Base-by-base conservation (phyloP, 2,888 invertebrate genomes). In the Netelia fuscicornis region DNA sequence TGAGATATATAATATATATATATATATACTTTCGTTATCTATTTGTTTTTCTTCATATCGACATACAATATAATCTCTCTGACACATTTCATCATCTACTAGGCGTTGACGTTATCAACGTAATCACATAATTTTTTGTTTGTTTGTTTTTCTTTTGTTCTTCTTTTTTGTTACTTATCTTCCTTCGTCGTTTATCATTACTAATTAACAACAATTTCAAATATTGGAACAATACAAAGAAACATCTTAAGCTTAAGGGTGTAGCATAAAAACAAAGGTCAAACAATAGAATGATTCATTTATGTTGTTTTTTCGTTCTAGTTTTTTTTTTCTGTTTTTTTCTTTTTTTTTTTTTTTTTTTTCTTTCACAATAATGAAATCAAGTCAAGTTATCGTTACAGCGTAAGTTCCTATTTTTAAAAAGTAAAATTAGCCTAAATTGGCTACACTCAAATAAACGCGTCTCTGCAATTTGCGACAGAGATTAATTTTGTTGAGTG, bases 251-350 rank as follows among this genome's bases (percentile, higher is more conserved):
- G 20, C 78, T 64, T 75, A 70, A 77, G 20, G 20, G 68, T 56
- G 10, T 86, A 87, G 88, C 71, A 88, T 89, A 88, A 87, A 90
- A 90, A 91, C 90, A 89, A 48, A 90, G 89, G 88, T 90, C 89
- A 90, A 91, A 91, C 89, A 91, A 91, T 90, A 91, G 90, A 87
- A 92, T 92, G 92, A 92, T 92, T 88, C 91, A 91, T 91, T 91
- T 44, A 13, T 72, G 37, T 64, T 70, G 17, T 68, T 74, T 68
- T 44, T 70, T 48, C 13, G 6, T 11, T 11, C 9, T 20, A 20
- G 20, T 20, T 20, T 0, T 20, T 20, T 20, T 20, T 20, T 20
- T 1, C 1, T 0, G n/a, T n/a, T n/a, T 17, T 48, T 2, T 1
- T 42, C 64, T 3, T 2, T 1, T 30, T 30, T 1, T 30, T 30